Conservation (phyloP, 2,113 vertebrate species). For the Corydoras maculifer region DNA sequence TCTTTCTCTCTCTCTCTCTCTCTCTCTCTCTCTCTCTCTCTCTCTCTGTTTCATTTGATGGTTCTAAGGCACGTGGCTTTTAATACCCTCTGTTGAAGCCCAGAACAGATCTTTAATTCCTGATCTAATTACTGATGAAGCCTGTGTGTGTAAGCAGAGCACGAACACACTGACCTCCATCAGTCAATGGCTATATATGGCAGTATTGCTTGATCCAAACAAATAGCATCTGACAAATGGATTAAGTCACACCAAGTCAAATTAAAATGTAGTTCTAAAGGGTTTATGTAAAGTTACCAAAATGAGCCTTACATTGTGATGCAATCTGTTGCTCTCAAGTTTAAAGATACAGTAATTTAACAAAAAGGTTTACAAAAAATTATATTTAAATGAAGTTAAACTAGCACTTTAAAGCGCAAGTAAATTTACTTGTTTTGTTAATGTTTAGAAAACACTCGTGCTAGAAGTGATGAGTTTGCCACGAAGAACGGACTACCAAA, state of each 20-base stretch:
- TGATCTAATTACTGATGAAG: constrained; percentile 29
- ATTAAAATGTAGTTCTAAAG: neutral
- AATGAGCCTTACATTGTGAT: neutral
- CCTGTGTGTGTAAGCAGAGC: neutral
- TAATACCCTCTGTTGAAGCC: constrained; percentile 22
- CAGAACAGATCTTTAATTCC: constrained; percentile 8
- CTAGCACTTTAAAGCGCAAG: too few relatives aligned
- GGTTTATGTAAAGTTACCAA: neutral
- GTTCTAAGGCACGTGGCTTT: constrained; percentile 3
- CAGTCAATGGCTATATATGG: constrained; percentile 9
- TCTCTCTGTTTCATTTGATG: too few relatives aligned
- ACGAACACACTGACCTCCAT: constrained; percentile 1
- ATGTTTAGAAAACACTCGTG: constrained; percentile 79
- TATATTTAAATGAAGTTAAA: too few relatives aligned
- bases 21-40: neutral
- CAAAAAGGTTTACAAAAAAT: neutral
- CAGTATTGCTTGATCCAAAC: neutral
- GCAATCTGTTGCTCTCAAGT: neutral
- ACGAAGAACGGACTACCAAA: constrained; percentile 78
- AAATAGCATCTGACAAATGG: neutral
- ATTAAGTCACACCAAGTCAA: neutral
- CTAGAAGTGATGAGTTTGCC: constrained; percentile 82
- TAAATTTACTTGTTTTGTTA: constrained; percentile 24
- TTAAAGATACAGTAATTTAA: neutral
- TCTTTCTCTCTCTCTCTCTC: neutral